phyloP scores from a whole-genome alignment of 2,888 invertebrate genomes.

The Meta bourneti region DNA sequence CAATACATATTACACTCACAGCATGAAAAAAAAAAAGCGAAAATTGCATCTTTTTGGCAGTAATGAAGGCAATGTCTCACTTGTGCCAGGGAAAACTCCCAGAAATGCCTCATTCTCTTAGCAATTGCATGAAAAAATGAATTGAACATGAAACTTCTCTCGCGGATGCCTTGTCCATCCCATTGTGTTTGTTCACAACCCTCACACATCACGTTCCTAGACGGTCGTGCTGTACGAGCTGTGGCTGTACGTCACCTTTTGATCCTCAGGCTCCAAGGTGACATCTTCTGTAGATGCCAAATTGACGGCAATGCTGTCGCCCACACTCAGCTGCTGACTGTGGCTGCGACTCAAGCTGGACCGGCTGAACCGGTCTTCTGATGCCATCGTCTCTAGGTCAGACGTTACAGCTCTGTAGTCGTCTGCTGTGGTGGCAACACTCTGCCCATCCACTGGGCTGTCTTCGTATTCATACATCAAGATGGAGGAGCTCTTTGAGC shows the following conservation, averaged over 20 bases:
- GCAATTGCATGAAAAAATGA: not conserved
- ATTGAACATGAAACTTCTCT: not conserved
- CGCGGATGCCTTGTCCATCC: not conserved
- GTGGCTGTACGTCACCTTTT: constrained; percentile 78
- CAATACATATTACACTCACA: constrained; percentile 31
- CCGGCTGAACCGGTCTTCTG: constrained; percentile 73
- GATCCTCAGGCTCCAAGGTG: constrained; percentile 78
- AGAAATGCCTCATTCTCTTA: not conserved
- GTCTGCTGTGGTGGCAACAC: constrained; percentile 73
- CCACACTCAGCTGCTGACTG: constrained; percentile 68
- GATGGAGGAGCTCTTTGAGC: constrained; percentile 61
- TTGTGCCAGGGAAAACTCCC: constrained; percentile 27
- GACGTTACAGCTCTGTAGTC: constrained; percentile 65
- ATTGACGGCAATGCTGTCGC: constrained; percentile 77
- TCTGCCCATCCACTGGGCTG: constrained; percentile 76
- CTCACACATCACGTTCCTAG: constrained; percentile 5
- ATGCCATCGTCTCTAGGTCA: constrained; percentile 57
- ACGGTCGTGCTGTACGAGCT: constrained; percentile 78
- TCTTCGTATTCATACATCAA: constrained; percentile 73
- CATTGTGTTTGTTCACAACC: not conserved
- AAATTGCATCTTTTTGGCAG: constrained; percentile 62
- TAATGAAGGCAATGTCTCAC: constrained; percentile 41
- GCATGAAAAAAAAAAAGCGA: constrained; percentile 15
- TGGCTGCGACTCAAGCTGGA: constrained; percentile 58
- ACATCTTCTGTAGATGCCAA: constrained; percentile 78